Base-by-base conservation (phyloP, 1,140 invertebrate species). In the honey bee (Apis mellifera) region DNA sequence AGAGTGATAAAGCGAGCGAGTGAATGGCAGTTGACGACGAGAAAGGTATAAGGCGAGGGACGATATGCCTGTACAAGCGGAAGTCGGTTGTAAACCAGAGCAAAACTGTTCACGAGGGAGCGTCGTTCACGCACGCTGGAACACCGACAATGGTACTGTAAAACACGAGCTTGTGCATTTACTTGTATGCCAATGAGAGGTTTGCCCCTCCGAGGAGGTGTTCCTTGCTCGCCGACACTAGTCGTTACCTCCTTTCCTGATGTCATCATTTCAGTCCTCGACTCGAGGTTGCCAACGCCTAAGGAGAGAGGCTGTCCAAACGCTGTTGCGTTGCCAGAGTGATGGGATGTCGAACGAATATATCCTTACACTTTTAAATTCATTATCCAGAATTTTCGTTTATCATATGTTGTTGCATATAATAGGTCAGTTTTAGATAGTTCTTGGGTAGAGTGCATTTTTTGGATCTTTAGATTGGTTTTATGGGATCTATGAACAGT, bases 1-100 rank as follows among this genome's bases (percentile, higher is more conserved):
- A 32, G 32, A 32, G 32, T 32, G 32, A 32, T 32, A 32, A 32
- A 32, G 2, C 32, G 32, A 64, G n/a, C 52, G 57, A 74, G n/a
- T 57, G 57, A 74, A 0, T 12, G 54, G 64, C 50, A 62, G 76
- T 59, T 23, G 74, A 81, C 68, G 72, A 59, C 55, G 78, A 84
- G 78, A 84, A 77, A 17, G 32, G 32, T 32, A 32, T 32, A 32
- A 32, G 73, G 42, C 76, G 85, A 70, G 65, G 62, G 66, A 65
- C 74, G 32, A 32, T 3, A 32, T 3, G 79, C 60, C 52, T 15
- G 21, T 26, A 52, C 74, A 82, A 84, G 78, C 85, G 89, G 89
- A 90, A 89, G 89, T 82, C 81, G 77, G 81, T 84, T 87, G 88
- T 90, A 90, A 90, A 89, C 82, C 84, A 72, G 84, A 62, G 65